Base-by-base conservation (phyloP, 2,113 vertebrate genomes). In the Pachypanchax playfairii region DNA sequence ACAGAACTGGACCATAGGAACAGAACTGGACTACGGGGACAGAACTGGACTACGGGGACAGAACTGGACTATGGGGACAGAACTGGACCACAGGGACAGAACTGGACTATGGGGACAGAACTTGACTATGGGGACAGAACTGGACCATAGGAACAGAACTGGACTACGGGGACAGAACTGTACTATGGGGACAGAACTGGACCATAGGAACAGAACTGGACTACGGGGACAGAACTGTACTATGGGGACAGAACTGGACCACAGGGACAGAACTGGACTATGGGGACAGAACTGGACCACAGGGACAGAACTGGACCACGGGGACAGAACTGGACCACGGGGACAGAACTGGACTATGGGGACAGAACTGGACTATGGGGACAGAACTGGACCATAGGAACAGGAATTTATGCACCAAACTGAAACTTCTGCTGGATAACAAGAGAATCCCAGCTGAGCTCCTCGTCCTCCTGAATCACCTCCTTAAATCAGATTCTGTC, bases 401-500 rank as follows among this genome's bases (percentile, higher is more conserved):
- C 33, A 12, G 8, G 33, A 35, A 35, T 35, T 35, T 35, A 35
- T 35, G 33, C 33, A 29, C 47, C 47, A 20, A 17, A 17, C 29
- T 33, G 18, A 35, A 21, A 14, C 20, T 39, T 36, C 14, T 36
- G 10, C 31, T 24, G 31, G 20, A 22, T 17, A 17, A 54, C 21
- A 43, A 58, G 26, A 53, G 48, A 22, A 14, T 25, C 51, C 31
- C 13, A 13, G 36, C 39, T 38, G 26, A 35, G 33, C 33, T 35
- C 33, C 33, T 35, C 10, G 60, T 65, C 53, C 2, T 57, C 41
- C 57, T 39, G 66, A 44, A 66, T n/a, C 24, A 5, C 39, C 50
- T 69, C 46, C 14, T 51, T 82, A 77, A 71, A 82, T 78, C 78
- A 77, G 20, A 63, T 14, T 54, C 18, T 44, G n/a, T 36, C 48